A percentile compares a stretch with the other conserved stretches of the same genome.
Conservation (phyloP, 2,888 invertebrate species). For the Nudaria mundana region DNA sequence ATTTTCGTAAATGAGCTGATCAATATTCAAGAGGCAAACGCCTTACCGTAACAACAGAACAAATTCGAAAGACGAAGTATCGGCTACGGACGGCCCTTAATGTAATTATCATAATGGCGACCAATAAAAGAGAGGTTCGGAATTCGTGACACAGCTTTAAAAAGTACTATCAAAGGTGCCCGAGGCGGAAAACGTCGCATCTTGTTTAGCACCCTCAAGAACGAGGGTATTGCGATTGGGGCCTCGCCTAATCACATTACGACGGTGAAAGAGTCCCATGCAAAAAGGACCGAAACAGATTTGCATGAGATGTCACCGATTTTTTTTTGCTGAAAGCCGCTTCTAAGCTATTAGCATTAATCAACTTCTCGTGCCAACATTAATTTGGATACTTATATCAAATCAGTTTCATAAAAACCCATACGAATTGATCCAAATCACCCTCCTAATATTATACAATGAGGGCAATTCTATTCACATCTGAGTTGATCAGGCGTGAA, state of each 20-base stretch:
- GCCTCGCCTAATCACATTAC: constrained; percentile 76
- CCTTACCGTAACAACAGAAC: constrained; percentile 74
- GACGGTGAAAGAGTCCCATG: constrained; percentile 68
- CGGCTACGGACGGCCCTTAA: constrained; percentile 72
- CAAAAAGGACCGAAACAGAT: constrained; percentile 73
- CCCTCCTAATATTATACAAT: constrained; percentile 68
- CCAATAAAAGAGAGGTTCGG: constrained; percentile 78
- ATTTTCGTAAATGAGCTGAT: constrained; percentile 75
- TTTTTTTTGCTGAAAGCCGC: no score
- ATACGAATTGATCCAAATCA: constrained; percentile 37
- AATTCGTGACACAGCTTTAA: constrained; percentile 77
- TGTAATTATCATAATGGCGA: constrained; percentile 79
- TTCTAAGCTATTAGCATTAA: no score
- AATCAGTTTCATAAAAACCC: constrained; percentile 31
- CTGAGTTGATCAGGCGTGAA: constrained; percentile 75
- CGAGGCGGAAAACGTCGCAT: constrained; percentile 77
- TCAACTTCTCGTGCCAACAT: no score
- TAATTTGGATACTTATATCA: constrained; percentile 18
- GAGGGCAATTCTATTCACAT: constrained; percentile 77
- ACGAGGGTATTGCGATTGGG: constrained; percentile 58
- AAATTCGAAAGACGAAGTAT: constrained; percentile 78
- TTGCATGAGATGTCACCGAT: constrained; percentile 75
- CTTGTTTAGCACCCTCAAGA: constrained; percentile 73
- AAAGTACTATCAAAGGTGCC: constrained; percentile 78
- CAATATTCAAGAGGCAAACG: constrained; percentile 75